Percentiles rank a stretch among this genome's conserved stretches.
phyloP scores from a whole-genome alignment of 1,140 invertebrate genomes.

The Formica selysi region DNA sequence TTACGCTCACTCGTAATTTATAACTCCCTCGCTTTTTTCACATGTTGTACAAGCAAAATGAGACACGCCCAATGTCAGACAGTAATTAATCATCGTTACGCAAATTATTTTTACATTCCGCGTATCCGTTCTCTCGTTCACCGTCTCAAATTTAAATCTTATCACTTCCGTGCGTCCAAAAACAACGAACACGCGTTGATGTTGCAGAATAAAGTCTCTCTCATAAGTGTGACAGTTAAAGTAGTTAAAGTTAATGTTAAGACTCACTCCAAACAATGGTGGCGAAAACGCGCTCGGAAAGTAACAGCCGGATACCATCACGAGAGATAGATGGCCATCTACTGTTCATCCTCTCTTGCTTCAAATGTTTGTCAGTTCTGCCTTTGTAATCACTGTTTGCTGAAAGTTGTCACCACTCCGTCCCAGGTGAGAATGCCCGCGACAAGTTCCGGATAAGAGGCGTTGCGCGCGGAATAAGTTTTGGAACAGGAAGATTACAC shows the following conservation, averaged over 20 bases:
- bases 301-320: constrained; percentile 28
- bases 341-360: not conserved
- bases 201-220: not conserved
- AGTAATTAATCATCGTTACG: constrained; percentile 47
- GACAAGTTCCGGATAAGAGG: constrained; percentile 72
- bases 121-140: not conserved
- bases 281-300: constrained; percentile 20
- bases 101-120: not conserved
- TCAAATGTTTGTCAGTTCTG: constrained; percentile 47
- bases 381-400: constrained; percentile 58
- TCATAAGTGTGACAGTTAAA: constrained; percentile 2
- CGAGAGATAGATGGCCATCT: constrained; percentile 48
- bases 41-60: not conserved
- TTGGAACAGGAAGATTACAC: constrained; percentile 70
- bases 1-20: constrained; percentile 14
- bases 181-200: not conserved
- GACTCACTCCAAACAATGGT: constrained; percentile 20
- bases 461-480: constrained; percentile 62
- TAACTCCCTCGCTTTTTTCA: constrained; percentile 1
- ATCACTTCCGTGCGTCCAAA: not conserved
- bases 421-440: constrained; percentile 37
- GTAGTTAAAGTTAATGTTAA: constrained; percentile 31
- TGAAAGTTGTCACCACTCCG: constrained; percentile 54
- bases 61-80: constrained; percentile 18
- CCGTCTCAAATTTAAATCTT: constrained; percentile 28